Evolutionary conservation across 2,888 invertebrate genomes (phyloP).

Genomic region (Brassicogethes aeneus): DNA sequence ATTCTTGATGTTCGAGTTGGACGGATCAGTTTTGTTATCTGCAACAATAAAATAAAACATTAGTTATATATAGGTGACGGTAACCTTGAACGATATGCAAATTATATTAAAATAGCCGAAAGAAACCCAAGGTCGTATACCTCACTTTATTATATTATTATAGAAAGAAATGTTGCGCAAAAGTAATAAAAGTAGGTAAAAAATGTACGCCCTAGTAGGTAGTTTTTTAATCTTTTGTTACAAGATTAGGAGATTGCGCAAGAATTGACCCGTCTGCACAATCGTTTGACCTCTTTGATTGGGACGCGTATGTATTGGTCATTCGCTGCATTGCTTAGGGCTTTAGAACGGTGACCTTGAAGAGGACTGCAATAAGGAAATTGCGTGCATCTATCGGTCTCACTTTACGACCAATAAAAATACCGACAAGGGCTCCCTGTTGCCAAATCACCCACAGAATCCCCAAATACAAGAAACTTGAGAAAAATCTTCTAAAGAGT

Average conservation of each 20-base stretch:
- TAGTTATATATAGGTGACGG: slow-evolving; percentile 5
- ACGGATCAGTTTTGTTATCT: slow-evolving; percentile 26
- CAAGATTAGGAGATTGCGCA: too few relatives aligned
- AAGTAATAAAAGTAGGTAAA: too few relatives aligned
- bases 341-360: slow-evolving; percentile 36
- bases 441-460: too few relatives aligned
- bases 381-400: slow-evolving; percentile 14
- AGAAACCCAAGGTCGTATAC: neutral
- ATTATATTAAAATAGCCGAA: neutral
- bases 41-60: slow-evolving; percentile 24
- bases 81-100: neutral
- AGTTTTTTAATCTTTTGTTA: too few relatives aligned
- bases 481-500: too few relatives aligned
- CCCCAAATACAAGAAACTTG: too few relatives aligned
- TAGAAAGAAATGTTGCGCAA: slow-evolving; percentile 1
- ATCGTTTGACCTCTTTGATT: neutral
- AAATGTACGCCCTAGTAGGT: too few relatives aligned
- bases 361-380: slow-evolving; percentile 34
- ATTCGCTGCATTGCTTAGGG: slow-evolving; percentile 28
- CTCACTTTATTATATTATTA: neutral
- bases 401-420: too few relatives aligned
- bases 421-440: too few relatives aligned
- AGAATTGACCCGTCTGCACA: too few relatives aligned
- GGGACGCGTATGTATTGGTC: neutral
- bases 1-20: slow-evolving; percentile 4